These are phyloP conservation scores for Gnatocerus cornutus DNA, from an alignment of 2,888 invertebrate species.

Conservation along the genomic window DNA sequence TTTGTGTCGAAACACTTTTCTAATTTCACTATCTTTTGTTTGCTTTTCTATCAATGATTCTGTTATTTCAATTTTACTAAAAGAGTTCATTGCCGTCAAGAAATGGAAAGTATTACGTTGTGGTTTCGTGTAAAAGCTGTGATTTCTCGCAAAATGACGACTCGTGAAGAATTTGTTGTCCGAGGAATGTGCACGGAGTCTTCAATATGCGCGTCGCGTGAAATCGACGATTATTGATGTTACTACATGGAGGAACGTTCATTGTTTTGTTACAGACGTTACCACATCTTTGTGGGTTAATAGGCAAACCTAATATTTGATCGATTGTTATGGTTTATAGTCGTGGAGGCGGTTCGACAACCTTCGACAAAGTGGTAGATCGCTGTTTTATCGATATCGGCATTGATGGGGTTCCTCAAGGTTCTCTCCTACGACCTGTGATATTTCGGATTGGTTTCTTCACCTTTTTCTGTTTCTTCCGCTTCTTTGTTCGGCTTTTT, in stretches of 20 bases:
- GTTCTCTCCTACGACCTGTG: too few species aligned
- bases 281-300: slow-evolving; percentile 23
- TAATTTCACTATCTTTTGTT: slow-evolving; percentile 33
- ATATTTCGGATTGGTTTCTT: too few species aligned
- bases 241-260: slow-evolving; percentile 1
- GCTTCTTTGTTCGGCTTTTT: too few species aligned
- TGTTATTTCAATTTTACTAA: background rate
- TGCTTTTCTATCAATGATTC: slow-evolving; percentile 7
- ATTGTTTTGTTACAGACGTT: slow-evolving; percentile 9
- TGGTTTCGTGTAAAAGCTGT: background rate
- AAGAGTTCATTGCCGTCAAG: slow-evolving; percentile 7
- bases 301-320: slow-evolving; percentile 32
- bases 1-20: slow-evolving; percentile 34
- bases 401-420: too few species aligned
- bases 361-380: background rate
- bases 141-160: background rate
- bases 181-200: background rate
- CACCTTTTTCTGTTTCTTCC: too few species aligned
- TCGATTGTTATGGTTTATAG: background rate
- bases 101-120: background rate
- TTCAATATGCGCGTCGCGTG: slow-evolving; percentile 1
- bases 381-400: too few species aligned
- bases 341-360: background rate
- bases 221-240: background rate
- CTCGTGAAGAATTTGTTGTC: background rate